Percentiles rank a stretch among this genome's conserved stretches.
Evolutionary conservation across 1,140 invertebrate genomes (phyloP).

Genomic region (Drosophila ananassae): DNA sequence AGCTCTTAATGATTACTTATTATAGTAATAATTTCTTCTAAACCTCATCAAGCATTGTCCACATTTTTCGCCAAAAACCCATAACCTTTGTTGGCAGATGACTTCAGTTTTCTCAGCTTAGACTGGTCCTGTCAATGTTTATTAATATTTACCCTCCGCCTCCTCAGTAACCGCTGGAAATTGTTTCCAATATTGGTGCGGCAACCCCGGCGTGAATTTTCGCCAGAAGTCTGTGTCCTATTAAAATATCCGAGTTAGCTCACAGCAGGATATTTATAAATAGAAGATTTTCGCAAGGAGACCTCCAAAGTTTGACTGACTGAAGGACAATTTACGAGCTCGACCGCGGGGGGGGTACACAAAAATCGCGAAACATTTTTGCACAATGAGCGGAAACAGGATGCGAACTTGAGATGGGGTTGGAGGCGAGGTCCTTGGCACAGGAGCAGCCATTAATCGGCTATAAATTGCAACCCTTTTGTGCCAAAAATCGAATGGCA

Average conservation of each 20-base stretch:
- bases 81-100: background rate
- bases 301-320: constrained; percentile 54
- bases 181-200: constrained; percentile 45
- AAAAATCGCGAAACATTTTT: constrained; percentile 60
- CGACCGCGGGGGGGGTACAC: constrained; percentile 37
- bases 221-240: constrained; percentile 30
- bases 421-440: constrained; percentile 27
- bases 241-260: constrained; percentile 39
- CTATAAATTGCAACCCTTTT: constrained; percentile 82
- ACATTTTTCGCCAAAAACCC: background rate
- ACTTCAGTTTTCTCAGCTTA: constrained; percentile 17
- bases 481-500: constrained; percentile 52
- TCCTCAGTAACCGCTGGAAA: constrained; percentile 4
- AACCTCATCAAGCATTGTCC: too few relatives aligned
- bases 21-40: too few relatives aligned
- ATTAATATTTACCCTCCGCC: constrained; percentile 48
- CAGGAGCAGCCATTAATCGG: constrained; percentile 68
- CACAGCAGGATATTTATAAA: constrained; percentile 19
- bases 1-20: too few relatives aligned
- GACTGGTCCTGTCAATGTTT: constrained; percentile 55
- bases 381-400: constrained; percentile 54
- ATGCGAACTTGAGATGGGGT: constrained; percentile 2
- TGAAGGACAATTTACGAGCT: constrained; percentile 71
- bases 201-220: constrained; percentile 35
- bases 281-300: constrained; percentile 10